Conservation (phyloP, 2,888 invertebrate species). For the Beris chalybata region DNA sequence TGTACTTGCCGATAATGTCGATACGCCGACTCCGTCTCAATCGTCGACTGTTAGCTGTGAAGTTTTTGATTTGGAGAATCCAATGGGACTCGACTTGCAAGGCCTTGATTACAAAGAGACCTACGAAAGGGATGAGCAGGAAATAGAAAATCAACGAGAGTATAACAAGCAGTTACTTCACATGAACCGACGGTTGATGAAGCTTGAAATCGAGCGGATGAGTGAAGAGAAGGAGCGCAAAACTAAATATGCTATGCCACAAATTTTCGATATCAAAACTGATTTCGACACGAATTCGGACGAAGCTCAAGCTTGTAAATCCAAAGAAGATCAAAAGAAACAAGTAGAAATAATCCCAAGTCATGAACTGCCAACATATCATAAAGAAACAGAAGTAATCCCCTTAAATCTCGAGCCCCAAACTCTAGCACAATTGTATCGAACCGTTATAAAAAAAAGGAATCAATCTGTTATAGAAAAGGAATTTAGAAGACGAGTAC, state of each 20-base stretch:
- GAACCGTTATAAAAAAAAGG: constrained; percentile 45
- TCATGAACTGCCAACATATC: not conserved
- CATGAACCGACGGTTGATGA: constrained; percentile 46
- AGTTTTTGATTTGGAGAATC: constrained; percentile 51
- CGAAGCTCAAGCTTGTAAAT: constrained; percentile 15
- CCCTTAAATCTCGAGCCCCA: not conserved
- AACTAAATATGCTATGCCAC: constrained; percentile 45
- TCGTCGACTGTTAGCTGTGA: constrained; percentile 48
- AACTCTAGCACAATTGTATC: constrained; percentile 44
- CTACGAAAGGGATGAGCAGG: constrained; percentile 50
- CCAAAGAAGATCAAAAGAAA: not conserved
- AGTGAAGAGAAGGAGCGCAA: constrained; percentile 44
- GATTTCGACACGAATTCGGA: constrained; percentile 34
- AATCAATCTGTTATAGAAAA: constrained; percentile 11
- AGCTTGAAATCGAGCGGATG: constrained; percentile 43
- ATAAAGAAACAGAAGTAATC: not conserved
- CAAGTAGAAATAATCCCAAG: not conserved
- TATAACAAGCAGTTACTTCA: constrained; percentile 49
- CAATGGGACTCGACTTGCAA: constrained; percentile 47
- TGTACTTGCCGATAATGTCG: constrained; percentile 49
- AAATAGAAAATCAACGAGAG: constrained; percentile 48
- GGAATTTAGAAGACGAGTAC: not conserved
- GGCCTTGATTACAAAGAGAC: constrained; percentile 53
- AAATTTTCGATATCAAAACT: constrained; percentile 40
- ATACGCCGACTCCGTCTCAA: constrained; percentile 45